Base-by-base conservation (phyloP, 1,140 invertebrate genomes). In the Parasteatoda tepidariorum region DNA sequence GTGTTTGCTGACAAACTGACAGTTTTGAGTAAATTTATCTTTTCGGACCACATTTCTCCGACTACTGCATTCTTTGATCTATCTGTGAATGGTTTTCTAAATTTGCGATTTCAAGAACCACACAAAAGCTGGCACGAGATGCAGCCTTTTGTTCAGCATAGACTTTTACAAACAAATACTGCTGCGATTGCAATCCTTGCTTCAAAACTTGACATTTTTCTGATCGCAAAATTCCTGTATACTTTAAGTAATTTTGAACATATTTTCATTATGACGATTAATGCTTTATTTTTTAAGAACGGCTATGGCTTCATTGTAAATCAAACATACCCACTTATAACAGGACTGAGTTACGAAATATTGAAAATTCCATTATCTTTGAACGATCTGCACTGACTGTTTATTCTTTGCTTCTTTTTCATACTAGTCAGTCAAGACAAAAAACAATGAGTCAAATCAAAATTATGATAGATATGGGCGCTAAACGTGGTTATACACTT, bases 11-110 rank as follows among this genome's bases (percentile, higher is more conserved):
- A 85, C 41, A 85, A 70, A 61, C 67, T 57, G 11, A 79, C 68
- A 34, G 76, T 74, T 81, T 84, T 34, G 31, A 85, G 62, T 66
- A 79, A 68, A 18, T 85, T 61, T 71, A 59, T 79, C 83, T 86
- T 83, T 86, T 79, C 38, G 87, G 87, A 86, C 87, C 87, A 41
- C 88, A 13, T 84, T 86, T 87, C 84, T 85, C 88, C 85, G 64
- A 84, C 88, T 82, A 87, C 87, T 85, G 86, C 87, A 88, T 84
- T 86, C 61, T 87, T 88, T 88, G 68, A 88, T 79, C 61, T 86
- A 79, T 88, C 87, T 70, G 86, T 86, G 85, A 88, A 89, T 85
- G 86, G 85, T 85, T 88, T 87, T 66, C 86, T 79, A 86, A 83
- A 67, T 83, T 88, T 88, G 76, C 86, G 87, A 83, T 85, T 48